Percentiles rank a stretch among this genome's conserved stretches.
Evolutionary conservation across 2,113 vertebrate genomes (phyloP).

Genomic region (Taurulus bubalis): DNA sequence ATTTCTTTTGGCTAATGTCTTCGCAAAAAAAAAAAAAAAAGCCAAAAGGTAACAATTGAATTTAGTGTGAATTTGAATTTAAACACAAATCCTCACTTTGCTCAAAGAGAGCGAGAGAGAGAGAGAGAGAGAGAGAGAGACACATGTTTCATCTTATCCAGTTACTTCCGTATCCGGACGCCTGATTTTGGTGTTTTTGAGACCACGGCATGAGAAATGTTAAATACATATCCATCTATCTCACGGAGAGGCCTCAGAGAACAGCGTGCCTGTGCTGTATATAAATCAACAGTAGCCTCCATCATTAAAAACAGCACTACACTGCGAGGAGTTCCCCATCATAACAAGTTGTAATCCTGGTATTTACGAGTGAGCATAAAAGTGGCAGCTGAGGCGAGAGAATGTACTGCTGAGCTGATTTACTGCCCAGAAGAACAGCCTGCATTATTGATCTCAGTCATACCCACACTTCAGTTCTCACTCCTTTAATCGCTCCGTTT

Average conservation of each 20-base stretch:
- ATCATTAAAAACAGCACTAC: constrained; percentile 46
- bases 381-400: constrained; percentile 36
- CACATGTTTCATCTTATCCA: background rate
- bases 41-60: background rate
- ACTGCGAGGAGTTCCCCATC: constrained; percentile 9
- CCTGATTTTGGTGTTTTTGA: background rate
- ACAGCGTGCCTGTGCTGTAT: background rate
- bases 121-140: too few species aligned
- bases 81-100: background rate
- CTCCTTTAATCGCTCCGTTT: background rate
- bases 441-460: constrained; percentile 53
- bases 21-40: background rate
- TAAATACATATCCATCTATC: background rate
- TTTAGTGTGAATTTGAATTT: background rate
- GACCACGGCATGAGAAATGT: background rate
- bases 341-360: constrained; percentile 44
- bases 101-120: background rate
- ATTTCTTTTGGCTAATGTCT: background rate
- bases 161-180: background rate
- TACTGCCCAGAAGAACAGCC: constrained; percentile 34
- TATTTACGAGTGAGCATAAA: constrained; percentile 64
- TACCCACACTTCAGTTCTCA: constrained; percentile 6
- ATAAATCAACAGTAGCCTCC: constrained; percentile 41
- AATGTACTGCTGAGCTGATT: constrained; percentile 53
- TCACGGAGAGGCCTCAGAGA: constrained; percentile 2